Conservation (phyloP, 2,888 invertebrate genomes). For the Calameuta filiformis region DNA sequence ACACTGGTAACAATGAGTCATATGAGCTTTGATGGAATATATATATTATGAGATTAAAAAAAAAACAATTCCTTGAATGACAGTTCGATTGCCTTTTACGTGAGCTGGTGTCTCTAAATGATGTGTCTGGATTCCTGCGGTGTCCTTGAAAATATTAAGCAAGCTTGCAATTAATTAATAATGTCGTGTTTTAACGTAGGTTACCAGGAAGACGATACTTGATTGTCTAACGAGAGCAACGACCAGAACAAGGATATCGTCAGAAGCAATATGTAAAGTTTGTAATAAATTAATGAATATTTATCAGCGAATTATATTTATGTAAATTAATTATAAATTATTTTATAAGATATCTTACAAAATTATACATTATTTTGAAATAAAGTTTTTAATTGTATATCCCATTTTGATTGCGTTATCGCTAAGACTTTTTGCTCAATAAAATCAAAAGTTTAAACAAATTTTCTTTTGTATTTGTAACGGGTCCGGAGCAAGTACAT, state of each 20-base stretch:
- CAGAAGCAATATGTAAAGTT: too few species aligned
- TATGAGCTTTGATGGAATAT: background rate
- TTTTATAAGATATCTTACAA: background rate
- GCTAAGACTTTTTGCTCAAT: background rate
- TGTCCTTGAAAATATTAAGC: background rate
- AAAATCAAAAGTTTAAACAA: background rate
- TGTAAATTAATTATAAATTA: too few species aligned
- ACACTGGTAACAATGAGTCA: background rate
- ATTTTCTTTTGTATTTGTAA: background rate
- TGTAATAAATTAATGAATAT: too few species aligned
- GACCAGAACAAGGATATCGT: too few species aligned
- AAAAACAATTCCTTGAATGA: background rate
- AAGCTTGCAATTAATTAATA: background rate
- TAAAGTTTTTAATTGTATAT: background rate
- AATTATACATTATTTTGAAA: background rate
- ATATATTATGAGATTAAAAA: background rate
- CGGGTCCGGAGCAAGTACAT: background rate
- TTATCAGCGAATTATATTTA: too few species aligned
- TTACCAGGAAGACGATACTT: too few species aligned
- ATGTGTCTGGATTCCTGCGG: background rate
- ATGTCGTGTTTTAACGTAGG: too few species aligned
- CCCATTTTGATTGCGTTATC: background rate
- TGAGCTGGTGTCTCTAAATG: background rate
- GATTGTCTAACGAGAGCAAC: too few species aligned
- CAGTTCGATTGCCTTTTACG: background rate